These are phyloP conservation scores for Phocides pigmalion DNA, from an alignment of 1,140 invertebrate genomes.

Conservation along the genomic window DNA sequence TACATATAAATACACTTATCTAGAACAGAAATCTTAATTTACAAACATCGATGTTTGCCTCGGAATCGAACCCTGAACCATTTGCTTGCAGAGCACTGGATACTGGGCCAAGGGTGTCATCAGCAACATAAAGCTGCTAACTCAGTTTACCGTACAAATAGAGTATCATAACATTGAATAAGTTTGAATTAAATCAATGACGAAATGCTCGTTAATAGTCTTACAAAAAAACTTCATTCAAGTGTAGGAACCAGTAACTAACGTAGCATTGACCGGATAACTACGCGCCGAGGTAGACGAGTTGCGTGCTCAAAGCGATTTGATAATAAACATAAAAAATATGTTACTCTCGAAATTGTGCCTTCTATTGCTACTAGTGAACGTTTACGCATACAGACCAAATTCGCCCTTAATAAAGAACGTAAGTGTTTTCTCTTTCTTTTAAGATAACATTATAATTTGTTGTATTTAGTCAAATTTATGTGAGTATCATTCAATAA, in stretches of 20 bases:
- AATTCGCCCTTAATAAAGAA: constrained; percentile 66
- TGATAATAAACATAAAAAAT: not conserved
- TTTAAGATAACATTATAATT: not conserved
- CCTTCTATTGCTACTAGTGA: constrained; percentile 5
- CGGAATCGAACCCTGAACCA: no score
- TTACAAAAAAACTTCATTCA: not conserved
- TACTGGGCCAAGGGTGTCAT: no score
- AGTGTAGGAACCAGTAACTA: not conserved
- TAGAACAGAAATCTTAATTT: no score
- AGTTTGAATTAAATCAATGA: not conserved
- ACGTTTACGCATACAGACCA: constrained; percentile 34
- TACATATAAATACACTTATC: no score
- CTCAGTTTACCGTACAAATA: no score
- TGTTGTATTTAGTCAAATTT: no score
- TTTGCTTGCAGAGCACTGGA: no score
- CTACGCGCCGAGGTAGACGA: constrained; percentile 4
- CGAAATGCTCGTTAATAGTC: not conserved
- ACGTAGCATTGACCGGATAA: constrained; percentile 27
- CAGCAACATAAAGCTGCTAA: no score
- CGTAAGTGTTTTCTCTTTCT: constrained; percentile 47
- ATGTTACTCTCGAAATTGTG: not conserved
- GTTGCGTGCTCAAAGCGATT: not conserved
- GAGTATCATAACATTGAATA: not conserved
- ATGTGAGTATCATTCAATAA: no score
- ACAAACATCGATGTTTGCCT: no score